These are phyloP conservation scores for Bucorvus abyssinicus DNA, from an alignment of 2,797 vertebrate species.

Conservation along the genomic window DNA sequence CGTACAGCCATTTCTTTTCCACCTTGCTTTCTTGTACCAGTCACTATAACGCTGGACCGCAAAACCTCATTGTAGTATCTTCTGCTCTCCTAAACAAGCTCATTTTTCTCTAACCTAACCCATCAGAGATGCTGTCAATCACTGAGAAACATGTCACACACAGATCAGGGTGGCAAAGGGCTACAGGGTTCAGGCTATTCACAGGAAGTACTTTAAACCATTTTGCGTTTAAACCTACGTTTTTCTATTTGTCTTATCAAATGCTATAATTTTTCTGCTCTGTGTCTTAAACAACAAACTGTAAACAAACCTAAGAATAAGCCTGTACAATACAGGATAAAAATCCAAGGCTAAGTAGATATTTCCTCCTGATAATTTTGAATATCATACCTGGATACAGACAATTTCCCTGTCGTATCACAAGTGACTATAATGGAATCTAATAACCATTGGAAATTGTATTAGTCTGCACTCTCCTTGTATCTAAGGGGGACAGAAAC, in stretches of 20 bases:
- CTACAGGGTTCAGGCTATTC: neutral
- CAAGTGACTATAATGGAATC: conserved; percentile 41
- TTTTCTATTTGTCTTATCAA: neutral
- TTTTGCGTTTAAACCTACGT: neutral
- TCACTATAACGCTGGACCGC: neutral
- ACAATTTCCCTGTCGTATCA: conserved; percentile 27
- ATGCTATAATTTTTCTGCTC: neutral
- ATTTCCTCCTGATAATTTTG: conserved; percentile 43
- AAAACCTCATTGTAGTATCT: conserved; percentile 57
- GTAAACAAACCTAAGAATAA: conserved; percentile 23
- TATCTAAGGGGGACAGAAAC: conserved; percentile 27
- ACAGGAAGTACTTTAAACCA: neutral
- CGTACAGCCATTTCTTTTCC: conserved; percentile 26
- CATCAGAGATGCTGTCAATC: conserved; percentile 64
- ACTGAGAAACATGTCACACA: neutral
- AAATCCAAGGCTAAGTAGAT: conserved; percentile 22
- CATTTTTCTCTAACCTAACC: conserved; percentile 55
- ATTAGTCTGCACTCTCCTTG: neutral
- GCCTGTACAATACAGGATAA: neutral
- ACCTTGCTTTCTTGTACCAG: conserved; percentile 15
- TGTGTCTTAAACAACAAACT: neutral
- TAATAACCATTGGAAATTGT: conserved; percentile 46
- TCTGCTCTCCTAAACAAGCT: conserved; percentile 66
- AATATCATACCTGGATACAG: conserved; percentile 20
- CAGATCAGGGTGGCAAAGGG: conserved; percentile 20